Conservation (phyloP, 1,140 invertebrate species). For the Pomacea maculata region DNA sequence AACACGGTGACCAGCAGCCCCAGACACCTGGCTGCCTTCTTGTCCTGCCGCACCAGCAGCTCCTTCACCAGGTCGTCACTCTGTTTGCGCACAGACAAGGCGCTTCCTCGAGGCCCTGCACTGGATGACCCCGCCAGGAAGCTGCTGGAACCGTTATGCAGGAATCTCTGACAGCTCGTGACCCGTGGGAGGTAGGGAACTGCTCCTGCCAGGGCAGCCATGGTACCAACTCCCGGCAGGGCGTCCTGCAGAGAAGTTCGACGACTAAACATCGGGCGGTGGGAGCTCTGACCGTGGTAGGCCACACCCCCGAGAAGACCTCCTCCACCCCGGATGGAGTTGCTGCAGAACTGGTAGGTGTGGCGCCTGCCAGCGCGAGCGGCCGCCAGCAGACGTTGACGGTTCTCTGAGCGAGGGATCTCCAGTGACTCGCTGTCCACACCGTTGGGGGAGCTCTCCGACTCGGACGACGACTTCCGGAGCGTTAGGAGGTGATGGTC, state of each 20-base stretch:
- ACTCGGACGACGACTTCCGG: conserved; percentile 41
- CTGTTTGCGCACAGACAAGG: conserved; percentile 14
- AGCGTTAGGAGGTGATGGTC: conserved; percentile 36
- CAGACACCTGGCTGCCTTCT: conserved; percentile 50
- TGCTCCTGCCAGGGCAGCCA: conserved; percentile 9
- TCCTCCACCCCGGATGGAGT: background rate
- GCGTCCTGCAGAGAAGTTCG: conserved; percentile 30
- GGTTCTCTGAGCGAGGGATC: conserved; percentile 5
- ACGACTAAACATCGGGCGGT: conserved; percentile 1
- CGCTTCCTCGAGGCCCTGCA: background rate
- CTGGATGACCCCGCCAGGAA: background rate
- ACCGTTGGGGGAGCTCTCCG: conserved; percentile 32
- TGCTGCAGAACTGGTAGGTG: background rate
- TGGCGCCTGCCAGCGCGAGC: conserved; percentile 11
- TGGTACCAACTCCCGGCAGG: conserved; percentile 13
- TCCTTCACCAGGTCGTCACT: conserved; percentile 52
- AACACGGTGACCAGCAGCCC: conserved; percentile 51
- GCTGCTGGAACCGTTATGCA: conserved; percentile 9
- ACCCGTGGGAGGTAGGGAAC: conserved; percentile 20
- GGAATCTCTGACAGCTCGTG: conserved; percentile 5
- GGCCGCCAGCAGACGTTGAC: conserved; percentile 7
- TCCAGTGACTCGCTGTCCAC: background rate
- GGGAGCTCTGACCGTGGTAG: conserved; percentile 6
- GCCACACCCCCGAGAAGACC: background rate
- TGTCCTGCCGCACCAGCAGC: conserved; percentile 50